These are phyloP conservation scores for Stegodyphus dumicola DNA, from an alignment of 1,140 invertebrate genomes.

Conservation along the genomic window DNA sequence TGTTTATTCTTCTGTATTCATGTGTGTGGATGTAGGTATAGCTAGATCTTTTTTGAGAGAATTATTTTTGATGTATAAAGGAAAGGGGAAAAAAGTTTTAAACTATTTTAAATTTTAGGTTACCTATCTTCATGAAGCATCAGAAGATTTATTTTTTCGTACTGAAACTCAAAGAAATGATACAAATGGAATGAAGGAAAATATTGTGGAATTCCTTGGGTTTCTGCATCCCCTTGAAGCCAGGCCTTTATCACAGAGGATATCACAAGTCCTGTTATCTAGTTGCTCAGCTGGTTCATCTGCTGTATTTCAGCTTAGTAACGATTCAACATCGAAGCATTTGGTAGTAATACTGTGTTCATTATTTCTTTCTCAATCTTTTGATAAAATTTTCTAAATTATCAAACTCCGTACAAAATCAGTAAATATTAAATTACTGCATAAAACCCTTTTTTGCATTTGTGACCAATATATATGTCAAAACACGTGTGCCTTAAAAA, in stretches of 20 bases:
- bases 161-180: constrained; percentile 71
- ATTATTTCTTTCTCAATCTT: neutral
- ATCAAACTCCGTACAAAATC: no score
- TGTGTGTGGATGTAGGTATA: no score
- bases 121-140: constrained; percentile 84
- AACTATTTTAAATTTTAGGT: constrained; percentile 65
- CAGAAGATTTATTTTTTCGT: constrained; percentile 79
- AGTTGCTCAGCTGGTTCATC: constrained; percentile 63
- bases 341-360: constrained; percentile 65
- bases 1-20: no score
- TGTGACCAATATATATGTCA: no score
- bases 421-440: no score
- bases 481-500: no score
- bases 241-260: constrained; percentile 75
- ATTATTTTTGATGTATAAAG: no score
- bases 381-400: no score
- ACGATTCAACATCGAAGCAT: constrained; percentile 62
- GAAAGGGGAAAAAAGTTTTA: no score
- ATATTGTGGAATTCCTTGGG: constrained; percentile 76
- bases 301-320: constrained; percentile 65
- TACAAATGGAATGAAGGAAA: constrained; percentile 74
- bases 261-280: constrained; percentile 61
- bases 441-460: no score
- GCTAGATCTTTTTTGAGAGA: no score
- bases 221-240: constrained; percentile 82